Conservation (phyloP, 2,797 vertebrate genomes). For the Meriones psammophilus region DNA sequence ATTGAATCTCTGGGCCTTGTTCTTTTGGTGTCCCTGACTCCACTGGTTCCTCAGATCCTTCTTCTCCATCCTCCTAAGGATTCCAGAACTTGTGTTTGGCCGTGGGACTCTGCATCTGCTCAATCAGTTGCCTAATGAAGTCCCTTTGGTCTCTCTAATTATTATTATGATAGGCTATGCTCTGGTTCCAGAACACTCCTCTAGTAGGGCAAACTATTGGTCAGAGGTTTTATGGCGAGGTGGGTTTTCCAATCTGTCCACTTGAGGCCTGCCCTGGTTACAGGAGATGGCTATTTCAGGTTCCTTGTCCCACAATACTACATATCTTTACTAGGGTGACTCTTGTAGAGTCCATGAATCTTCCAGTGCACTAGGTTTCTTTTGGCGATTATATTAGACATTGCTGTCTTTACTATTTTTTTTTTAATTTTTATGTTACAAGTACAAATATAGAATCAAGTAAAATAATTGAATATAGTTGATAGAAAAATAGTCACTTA, state of each 20-base stretch:
- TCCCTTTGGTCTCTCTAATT: neutral
- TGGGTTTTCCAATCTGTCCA: neutral
- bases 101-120: neutral
- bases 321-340: neutral
- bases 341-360: neutral
- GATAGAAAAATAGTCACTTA: neutral
- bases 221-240: neutral
- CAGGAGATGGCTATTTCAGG: neutral
- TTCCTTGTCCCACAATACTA: neutral
- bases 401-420: neutral
- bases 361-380: neutral
- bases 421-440: neutral
- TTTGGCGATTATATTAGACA: neutral
- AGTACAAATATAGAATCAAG: too few species aligned
- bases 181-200: neutral
- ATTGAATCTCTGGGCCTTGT: neutral
- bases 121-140: neutral
- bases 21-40: neutral
- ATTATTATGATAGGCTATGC: neutral
- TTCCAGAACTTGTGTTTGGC: neutral
- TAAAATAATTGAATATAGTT: neutral
- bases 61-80: neutral
- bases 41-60: neutral
- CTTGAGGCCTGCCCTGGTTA: neutral
- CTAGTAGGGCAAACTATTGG: neutral